Base-by-base conservation (phyloP, 1,140 invertebrate genomes). In the Dolichoris vasculosae region DNA sequence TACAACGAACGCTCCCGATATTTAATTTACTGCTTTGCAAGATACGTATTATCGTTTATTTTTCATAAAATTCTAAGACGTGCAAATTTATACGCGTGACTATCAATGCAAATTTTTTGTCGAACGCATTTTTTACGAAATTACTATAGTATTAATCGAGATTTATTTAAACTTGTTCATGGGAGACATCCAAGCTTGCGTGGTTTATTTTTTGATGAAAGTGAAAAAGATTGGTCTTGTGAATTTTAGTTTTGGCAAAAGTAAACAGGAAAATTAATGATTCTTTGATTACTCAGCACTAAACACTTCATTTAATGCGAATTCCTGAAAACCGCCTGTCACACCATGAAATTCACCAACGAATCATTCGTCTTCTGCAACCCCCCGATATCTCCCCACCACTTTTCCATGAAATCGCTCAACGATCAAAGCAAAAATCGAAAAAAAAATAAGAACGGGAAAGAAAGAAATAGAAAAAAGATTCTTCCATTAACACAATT, bases 271-370 rank as follows among this genome's bases (percentile, higher is more conserved):
- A 59, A 38, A 75, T 82, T 51, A 48, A 86, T 83, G 76, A 71
- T 73, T 69, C 78, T 83, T 86, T 86, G 63, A 86, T 86, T 86
- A 86, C 75, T 86, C 85, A 86, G 85, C 85, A 83, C 55, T 86
- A 83, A 86, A 83, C 85, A 83, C 69, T 86, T 83, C 38, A 86
- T 86, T 86, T 83, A 83, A 83, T 81, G 75, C 81, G 63, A 78
- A 83, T 83, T 82, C 76, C 38, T 64, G n/a, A 86, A 86, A 86
- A 79, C 81, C 75, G 63, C 81, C 38, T 83, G 76, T 83, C 85
- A 83, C 85, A 86, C 69, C 85, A 51, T 83, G 85, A 86, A 86
- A 86, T 83, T 83, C 81, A 79, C 63, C 43, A 67, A 55, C 26
- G 26, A 55, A 64, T 69, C 75, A 83, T 86, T 73, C 48, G 69